A percentile compares a stretch with the other conserved stretches of the same genome.
phyloP scores from a whole-genome alignment of 2,113 vertebrate genomes.

The Orthonyx spaldingii region DNA sequence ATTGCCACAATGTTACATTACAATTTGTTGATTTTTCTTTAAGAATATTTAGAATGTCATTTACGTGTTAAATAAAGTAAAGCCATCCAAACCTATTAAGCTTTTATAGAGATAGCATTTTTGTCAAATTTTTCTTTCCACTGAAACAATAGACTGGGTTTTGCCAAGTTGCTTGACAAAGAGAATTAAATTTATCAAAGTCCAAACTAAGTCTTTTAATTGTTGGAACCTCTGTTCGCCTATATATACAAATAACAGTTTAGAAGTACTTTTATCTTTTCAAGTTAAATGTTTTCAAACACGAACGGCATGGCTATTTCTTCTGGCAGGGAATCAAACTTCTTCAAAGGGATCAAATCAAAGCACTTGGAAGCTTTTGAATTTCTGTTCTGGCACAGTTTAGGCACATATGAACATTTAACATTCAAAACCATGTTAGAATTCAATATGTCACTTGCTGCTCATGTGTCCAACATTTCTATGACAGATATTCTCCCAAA shows the following conservation, averaged over 20 bases:
- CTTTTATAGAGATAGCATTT: neutral
- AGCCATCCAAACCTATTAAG: neutral
- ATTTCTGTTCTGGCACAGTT: neutral
- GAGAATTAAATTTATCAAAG: neutral
- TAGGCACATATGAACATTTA: neutral
- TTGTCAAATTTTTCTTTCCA: neutral
- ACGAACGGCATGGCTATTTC: neutral
- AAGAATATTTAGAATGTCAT: neutral
- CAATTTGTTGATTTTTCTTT: neutral
- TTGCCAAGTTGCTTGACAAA: neutral
- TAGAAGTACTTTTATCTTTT: neutral
- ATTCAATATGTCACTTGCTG: neutral
- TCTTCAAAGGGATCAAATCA: constrained; percentile 7
- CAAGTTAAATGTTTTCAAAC: neutral
- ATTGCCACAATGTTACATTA: neutral
- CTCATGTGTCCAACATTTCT: neutral
- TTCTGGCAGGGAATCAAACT: neutral
- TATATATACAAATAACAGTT: neutral
- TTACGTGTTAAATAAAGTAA: neutral
- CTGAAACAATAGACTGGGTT: neutral
- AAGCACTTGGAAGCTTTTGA: neutral
- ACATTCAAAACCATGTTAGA: neutral
- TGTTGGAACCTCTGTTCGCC: neutral
- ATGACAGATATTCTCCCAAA: neutral
- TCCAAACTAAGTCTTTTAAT: neutral